Evolutionary conservation across 1,140 invertebrate species (phyloP), one percentile per base, ranked within the genome.

Genomic region (Solenopsis fugax): DNA sequence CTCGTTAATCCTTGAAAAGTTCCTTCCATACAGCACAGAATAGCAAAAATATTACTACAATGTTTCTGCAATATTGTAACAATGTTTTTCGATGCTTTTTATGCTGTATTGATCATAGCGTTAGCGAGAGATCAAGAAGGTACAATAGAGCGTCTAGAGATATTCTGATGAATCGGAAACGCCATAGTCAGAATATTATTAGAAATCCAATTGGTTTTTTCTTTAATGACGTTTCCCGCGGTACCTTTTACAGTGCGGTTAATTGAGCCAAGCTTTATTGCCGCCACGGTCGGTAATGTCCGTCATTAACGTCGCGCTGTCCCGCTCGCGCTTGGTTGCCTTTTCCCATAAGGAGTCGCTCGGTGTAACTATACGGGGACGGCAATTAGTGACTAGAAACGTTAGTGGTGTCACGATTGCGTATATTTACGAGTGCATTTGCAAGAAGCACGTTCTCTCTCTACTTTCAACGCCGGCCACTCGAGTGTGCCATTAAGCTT

Each of bases 331-430:
- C 69, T 48, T 82, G 67, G 80, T 45, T 75, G 80, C 41, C 52
- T 73, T 73, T 73, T 84, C 54, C 54, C 80, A 54, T 84, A 82
- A 72, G 41, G 41, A 84, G n/a, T 18, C 6, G 52, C 13, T 4
- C 13, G 10, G 21, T 37, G 37, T 16, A 64, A 7, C n/a, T 12
- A 9, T 10, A 73, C 12, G 67, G 24, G 67, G 24, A 21, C n/a
- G 24, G 69, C 24, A 84, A 84, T 84, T 84, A 84, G 54, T 12
- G 54, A 13, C 67, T 60, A 37, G 41, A 60, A 84, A 75, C 54
- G 54, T 58, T 72, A 45, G 54, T 24, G 16, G 24, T 75, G 69
- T 82, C 54, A 54, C 69, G 69, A 73, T 84, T 75, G 80, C 54
- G 54, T 37, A 18, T 84, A 48, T 84, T 84, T 82, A 60, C 67